These are phyloP conservation scores for Kryptolebias ocellatus DNA, from an alignment of 2,797 vertebrate species.

Conservation along the genomic window DNA sequence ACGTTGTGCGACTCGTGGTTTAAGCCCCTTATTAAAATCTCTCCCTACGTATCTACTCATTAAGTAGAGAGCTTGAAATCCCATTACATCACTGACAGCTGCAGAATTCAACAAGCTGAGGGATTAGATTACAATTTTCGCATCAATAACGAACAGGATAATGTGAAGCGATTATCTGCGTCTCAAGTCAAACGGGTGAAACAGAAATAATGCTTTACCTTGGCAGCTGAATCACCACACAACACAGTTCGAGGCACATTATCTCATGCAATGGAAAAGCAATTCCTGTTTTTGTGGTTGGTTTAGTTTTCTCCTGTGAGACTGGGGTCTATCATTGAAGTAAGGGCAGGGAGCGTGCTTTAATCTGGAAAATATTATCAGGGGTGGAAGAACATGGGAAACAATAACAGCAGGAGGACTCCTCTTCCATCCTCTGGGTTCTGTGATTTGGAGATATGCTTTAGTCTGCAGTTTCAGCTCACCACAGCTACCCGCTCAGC, in stretches of 20 bases:
- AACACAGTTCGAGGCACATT: conserved; percentile 48
- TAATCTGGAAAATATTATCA: conserved; percentile 82
- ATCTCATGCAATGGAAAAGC: conserved; percentile 74
- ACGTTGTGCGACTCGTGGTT: conserved; percentile 32
- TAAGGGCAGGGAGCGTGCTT: conserved; percentile 57
- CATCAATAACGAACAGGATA: conserved; percentile 5
- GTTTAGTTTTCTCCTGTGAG: conserved; percentile 69
- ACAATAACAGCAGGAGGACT: conserved; percentile 81
- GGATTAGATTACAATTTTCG: conserved; percentile 10
- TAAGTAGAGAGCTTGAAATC: conserved; percentile 40
- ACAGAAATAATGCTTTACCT: conserved; percentile 37
- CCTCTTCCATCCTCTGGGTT: conserved; percentile 71
- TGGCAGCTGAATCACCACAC: conserved; percentile 42
- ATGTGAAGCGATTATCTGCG: conserved; percentile 10
- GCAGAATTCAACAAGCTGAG: conserved; percentile 27
- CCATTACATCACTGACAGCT: conserved; percentile 43
- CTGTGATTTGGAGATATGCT: conserved; percentile 71
- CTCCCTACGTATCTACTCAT: conserved; percentile 33
- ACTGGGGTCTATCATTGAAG: conserved; percentile 62
- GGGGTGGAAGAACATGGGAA: conserved; percentile 84
- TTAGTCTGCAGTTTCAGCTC: conserved; percentile 67
- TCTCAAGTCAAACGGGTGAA: conserved; percentile 26
- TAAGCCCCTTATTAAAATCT: conserved; percentile 47
- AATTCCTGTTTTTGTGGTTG: conserved; percentile 61
- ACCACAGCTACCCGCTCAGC: conserved; percentile 64